These are phyloP conservation scores for Myanophis thanlyinensis DNA, from an alignment of 2,113 vertebrate species.

Conservation along the genomic window DNA sequence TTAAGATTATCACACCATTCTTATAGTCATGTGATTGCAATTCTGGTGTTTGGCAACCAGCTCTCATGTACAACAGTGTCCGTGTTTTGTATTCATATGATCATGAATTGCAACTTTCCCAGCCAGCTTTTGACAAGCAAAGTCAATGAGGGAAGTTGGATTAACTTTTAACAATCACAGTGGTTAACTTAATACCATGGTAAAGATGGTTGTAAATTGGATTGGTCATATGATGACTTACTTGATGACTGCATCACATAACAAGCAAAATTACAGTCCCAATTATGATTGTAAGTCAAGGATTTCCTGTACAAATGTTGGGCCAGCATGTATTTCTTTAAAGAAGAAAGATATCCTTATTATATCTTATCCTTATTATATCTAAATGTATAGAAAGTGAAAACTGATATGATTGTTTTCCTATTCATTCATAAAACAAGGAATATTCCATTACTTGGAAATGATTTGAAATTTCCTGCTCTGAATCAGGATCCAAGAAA, in stretches of 20 bases:
- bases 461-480: not conserved
- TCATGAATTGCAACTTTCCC: not conserved
- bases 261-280: not conserved
- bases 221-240: not conserved
- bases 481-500: not conserved
- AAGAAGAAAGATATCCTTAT: too few species aligned
- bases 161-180: not conserved
- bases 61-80: not conserved
- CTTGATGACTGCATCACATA: not conserved
- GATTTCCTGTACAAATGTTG: not conserved
- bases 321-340: not conserved
- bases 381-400: not conserved
- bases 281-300: not conserved
- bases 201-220: not conserved
- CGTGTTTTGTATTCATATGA: not conserved
- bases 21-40: not conserved
- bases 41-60: not conserved
- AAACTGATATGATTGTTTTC: not conserved
- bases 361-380: too few species aligned
- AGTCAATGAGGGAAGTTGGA: not conserved
- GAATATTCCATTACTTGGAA: not conserved
- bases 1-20: not conserved
- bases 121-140: not conserved
- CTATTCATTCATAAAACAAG: not conserved
- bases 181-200: not conserved